phyloP scores from a whole-genome alignment of 2,888 invertebrate genomes.

The Hofmannophila pseudospretella region DNA sequence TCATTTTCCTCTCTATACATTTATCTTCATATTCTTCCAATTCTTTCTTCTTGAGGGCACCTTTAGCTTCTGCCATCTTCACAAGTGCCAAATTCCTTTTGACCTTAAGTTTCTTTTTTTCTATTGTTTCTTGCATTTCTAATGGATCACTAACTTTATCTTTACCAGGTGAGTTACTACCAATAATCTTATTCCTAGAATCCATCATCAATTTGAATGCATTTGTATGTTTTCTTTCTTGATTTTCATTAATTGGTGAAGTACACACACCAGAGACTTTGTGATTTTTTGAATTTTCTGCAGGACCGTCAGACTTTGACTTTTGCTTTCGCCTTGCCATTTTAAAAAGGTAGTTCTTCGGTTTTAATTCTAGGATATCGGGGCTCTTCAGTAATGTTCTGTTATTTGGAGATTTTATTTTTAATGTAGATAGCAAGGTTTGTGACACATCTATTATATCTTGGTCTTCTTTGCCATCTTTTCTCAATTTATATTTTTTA shows the following conservation, averaged over 20 bases:
- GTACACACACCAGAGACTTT: conserved; percentile 3
- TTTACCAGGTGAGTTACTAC: conserved; percentile 80
- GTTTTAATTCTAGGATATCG: conserved; percentile 29
- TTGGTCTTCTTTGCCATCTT: conserved; percentile 61
- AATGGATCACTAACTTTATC: conserved; percentile 39
- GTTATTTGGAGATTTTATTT: conserved; percentile 45
- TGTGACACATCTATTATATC: conserved; percentile 63
- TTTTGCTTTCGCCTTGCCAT: conserved; percentile 49
- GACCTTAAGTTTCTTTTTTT: conserved; percentile 47
- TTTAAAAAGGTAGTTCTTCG: conserved; percentile 55
- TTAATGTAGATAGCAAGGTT: conserved; percentile 41
- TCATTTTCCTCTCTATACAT: conserved; percentile 76
- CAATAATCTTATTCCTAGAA: conserved; percentile 80
- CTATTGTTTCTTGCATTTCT: conserved; percentile 33
- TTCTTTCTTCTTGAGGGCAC: conserved; percentile 77
- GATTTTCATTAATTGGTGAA: conserved; percentile 9
- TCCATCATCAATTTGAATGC: conserved; percentile 84
- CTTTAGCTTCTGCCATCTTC: conserved; percentile 81
- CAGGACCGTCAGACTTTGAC: conserved; percentile 16
- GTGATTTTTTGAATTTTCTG: conserved; percentile 7
- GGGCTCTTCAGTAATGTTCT: not conserved
- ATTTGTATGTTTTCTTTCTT: conserved; percentile 60
- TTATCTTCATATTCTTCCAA: conserved; percentile 74
- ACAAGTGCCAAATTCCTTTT: conserved; percentile 75
- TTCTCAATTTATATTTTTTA: conserved; percentile 60